phyloP scores from a whole-genome alignment of 2,888 invertebrate species.

The Heliconius erato region DNA sequence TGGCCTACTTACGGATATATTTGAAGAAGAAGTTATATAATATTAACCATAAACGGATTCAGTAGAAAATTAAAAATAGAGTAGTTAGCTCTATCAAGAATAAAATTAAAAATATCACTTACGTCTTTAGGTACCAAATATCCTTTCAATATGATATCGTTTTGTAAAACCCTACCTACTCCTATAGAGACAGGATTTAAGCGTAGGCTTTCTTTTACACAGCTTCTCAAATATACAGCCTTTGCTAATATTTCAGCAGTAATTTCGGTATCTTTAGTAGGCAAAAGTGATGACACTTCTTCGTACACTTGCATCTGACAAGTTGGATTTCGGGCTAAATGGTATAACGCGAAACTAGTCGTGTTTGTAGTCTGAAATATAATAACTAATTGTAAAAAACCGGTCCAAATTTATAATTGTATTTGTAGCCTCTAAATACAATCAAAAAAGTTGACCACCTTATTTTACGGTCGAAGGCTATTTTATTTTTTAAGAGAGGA shows the following conservation, averaged over 20 bases:
- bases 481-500: too few relatives aligned
- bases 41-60: background rate
- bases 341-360: constrained; percentile 91
- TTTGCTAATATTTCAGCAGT: constrained; percentile 85
- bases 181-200: constrained; percentile 94
- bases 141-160: constrained; percentile 89
- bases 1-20: too few relatives aligned
- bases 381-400: background rate
- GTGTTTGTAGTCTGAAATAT: constrained; percentile 90
- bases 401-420: background rate
- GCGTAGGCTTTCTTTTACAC: constrained; percentile 93
- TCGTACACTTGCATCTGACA: constrained; percentile 89
- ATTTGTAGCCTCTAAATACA: too few relatives aligned
- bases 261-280: constrained; percentile 78
- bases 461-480: too few relatives aligned
- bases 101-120: constrained; percentile 62
- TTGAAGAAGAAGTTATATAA: too few relatives aligned
- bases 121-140: constrained; percentile 92
- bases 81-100: background rate
- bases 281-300: constrained; percentile 87
- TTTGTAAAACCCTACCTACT: constrained; percentile 90
- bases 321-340: constrained; percentile 89
- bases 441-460: background rate
- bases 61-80: background rate
- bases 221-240: constrained; percentile 91